Conservation (phyloP, 2,797 vertebrate genomes). For the Hypotaenidia okinawae region DNA sequence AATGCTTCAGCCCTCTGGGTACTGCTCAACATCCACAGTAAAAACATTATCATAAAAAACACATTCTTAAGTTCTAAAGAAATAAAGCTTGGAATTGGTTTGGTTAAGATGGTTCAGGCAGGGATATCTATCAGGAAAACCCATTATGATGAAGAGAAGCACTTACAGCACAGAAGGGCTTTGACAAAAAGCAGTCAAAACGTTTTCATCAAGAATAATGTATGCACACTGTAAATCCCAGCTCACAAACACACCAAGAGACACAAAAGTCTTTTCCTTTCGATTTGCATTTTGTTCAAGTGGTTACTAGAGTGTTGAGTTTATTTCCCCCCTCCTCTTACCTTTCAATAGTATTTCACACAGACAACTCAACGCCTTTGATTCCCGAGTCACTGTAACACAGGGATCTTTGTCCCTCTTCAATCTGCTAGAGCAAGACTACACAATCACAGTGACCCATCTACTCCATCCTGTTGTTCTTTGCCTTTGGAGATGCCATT, state of each 20-base stretch:
- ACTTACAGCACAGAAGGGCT: conserved; percentile 17
- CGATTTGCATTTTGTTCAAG: conserved; percentile 1
- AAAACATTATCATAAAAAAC: conserved; percentile 20
- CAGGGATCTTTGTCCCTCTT: not conserved
- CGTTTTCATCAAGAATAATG: conserved; percentile 34
- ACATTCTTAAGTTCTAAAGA: not conserved
- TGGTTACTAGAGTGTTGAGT: not conserved
- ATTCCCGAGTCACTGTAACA: not conserved
- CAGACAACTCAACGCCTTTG: not conserved
- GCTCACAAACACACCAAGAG: not conserved
- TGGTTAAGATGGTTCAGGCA: not conserved
- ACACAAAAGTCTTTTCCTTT: not conserved
- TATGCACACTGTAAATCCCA: not conserved
- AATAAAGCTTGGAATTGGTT: not conserved
- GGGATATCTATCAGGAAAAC: conserved; percentile 38
- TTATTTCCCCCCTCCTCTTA: not conserved
- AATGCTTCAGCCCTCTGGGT: conserved; percentile 25
- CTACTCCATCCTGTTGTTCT: not conserved
- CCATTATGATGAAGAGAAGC: conserved; percentile 48
- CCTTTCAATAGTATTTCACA: not conserved
- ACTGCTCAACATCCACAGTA: not conserved
- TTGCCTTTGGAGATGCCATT: not conserved
- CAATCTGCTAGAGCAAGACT: not conserved
- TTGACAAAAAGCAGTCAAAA: conserved; percentile 48
- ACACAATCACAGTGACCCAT: not conserved